phyloP scores from a whole-genome alignment of 2,797 vertebrate species.

The Xiphophorus birchmanni region DNA sequence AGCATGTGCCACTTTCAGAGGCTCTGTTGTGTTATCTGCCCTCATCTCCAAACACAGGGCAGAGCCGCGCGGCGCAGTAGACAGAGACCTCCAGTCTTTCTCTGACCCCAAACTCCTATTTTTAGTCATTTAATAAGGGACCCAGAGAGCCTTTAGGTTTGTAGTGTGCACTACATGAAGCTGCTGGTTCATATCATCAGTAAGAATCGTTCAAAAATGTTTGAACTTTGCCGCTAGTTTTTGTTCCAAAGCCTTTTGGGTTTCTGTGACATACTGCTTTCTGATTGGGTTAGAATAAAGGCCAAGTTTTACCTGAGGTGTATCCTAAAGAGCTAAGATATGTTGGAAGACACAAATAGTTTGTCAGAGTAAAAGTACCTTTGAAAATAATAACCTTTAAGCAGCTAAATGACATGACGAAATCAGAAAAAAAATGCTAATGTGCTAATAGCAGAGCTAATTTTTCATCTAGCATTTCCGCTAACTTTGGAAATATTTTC shows the following conservation, averaged over 20 bases:
- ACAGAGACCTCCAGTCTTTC: conserved; percentile 48
- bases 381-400: neutral
- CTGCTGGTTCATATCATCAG: neutral
- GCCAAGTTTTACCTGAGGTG: neutral
- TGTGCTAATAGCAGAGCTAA: too few relatives aligned
- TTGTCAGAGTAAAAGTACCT: too few relatives aligned
- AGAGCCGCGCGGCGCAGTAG: conserved; percentile 24
- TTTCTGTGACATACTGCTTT: neutral
- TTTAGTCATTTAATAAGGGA: conserved; percentile 45
- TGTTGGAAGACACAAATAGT: neutral
- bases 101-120: conserved; percentile 46
- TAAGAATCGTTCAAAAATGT: neutral
- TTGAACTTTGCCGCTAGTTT: neutral
- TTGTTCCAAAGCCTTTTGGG: neutral
- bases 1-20: conserved; percentile 31
- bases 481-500: too few relatives aligned
- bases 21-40: conserved; percentile 51
- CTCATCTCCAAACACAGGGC: conserved; percentile 57
- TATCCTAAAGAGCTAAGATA: neutral
- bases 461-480: too few relatives aligned
- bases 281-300: neutral
- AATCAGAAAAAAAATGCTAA: too few relatives aligned
- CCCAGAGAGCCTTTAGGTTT: conserved; percentile 10
- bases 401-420: neutral
- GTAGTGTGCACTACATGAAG: conserved; percentile 13